Evolutionary conservation across 1,140 invertebrate species (phyloP), one percentile per base, ranked within the genome.

Genomic region (Drosophila rhopaloa): DNA sequence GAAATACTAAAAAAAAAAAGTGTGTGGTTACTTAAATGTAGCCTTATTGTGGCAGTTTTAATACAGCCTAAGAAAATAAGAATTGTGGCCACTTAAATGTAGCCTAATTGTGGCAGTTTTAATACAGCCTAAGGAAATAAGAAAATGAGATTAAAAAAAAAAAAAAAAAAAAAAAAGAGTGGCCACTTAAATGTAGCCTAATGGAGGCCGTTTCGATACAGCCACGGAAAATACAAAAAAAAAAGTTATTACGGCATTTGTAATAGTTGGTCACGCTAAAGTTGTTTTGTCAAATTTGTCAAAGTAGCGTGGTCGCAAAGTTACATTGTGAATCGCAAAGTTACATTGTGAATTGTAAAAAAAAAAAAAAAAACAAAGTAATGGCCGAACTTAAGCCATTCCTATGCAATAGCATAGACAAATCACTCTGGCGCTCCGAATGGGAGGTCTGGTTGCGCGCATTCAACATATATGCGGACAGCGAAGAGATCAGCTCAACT

Each of bases 41-140:
- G 29, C 48, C 48, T 51, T 5, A 51, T 14, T 35, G 48, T 51
- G 48, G 29, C 48, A 32, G 48, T 51, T 51, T 46, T 24, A 46
- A 35, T 10, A 35, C 27, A 35, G n/a, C n/a, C n/a, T n/a, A n/a
- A n/a, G n/a, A n/a, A n/a, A n/a, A n/a, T n/a, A n/a, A n/a, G n/a
- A n/a, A n/a, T n/a, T n/a, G n/a, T n/a, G n/a, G n/a, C n/a, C n/a
- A n/a, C n/a, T n/a, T n/a, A n/a, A n/a, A n/a, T n/a, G n/a, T n/a
- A n/a, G n/a, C n/a, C n/a, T n/a, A n/a, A n/a, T n/a, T n/a, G n/a
- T n/a, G n/a, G n/a, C n/a, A n/a, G n/a, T n/a, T n/a, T n/a, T n/a
- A n/a, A n/a, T n/a, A n/a, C n/a, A n/a, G 48, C 48, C 29, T 16
- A 32, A 7, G 41, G 9, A 44, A 44, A 16, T 16, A 7, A 9